Evolutionary conservation across 2,888 invertebrate species (phyloP).

Genomic region (Drosophila mimetica): DNA sequence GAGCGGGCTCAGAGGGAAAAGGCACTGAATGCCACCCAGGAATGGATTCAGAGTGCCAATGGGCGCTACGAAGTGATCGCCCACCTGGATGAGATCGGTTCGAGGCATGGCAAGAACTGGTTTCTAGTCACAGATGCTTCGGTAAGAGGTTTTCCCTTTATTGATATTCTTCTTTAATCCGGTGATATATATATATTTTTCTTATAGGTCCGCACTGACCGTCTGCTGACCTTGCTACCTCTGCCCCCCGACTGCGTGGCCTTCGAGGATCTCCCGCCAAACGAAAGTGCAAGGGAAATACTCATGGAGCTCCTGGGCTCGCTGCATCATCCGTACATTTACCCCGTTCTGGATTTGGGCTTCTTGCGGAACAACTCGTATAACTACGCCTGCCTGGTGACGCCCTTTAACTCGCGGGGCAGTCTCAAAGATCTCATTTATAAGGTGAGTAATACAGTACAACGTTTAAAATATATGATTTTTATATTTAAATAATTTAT

Average conservation of each 20-base stretch:
- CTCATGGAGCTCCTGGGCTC: conserved; percentile 93
- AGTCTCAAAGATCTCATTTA: conserved; percentile 96
- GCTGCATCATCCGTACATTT: conserved; percentile 96
- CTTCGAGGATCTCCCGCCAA: conserved; percentile 85
- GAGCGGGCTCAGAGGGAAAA: conserved; percentile 88
- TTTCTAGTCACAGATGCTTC: conserved; percentile 94
- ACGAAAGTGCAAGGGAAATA: conserved; percentile 88
- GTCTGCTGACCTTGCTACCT: conserved; percentile 84
- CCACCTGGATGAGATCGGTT: conserved; percentile 93
- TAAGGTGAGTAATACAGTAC: conserved; percentile 88
- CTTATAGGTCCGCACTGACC: conserved; percentile 84
- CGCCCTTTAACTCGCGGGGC: conserved; percentile 93
- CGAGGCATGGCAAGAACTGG: conserved; percentile 95
- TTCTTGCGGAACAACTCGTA: conserved; percentile 87
- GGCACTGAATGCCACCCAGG: conserved; percentile 88
- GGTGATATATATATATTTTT: too few species aligned
- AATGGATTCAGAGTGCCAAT: conserved; percentile 86
- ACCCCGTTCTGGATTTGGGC: conserved; percentile 94
- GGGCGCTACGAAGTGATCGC: conserved; percentile 91
- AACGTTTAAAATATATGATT: too few species aligned
- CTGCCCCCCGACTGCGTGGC: conserved; percentile 84
- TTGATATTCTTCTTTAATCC: not conserved
- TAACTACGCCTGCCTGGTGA: conserved; percentile 89
- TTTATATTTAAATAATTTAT: too few species aligned
- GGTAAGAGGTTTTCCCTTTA: conserved; percentile 83